These are phyloP conservation scores for Stegostoma tigrinum DNA, from an alignment of 2,113 vertebrate species.

Conservation along the genomic window DNA sequence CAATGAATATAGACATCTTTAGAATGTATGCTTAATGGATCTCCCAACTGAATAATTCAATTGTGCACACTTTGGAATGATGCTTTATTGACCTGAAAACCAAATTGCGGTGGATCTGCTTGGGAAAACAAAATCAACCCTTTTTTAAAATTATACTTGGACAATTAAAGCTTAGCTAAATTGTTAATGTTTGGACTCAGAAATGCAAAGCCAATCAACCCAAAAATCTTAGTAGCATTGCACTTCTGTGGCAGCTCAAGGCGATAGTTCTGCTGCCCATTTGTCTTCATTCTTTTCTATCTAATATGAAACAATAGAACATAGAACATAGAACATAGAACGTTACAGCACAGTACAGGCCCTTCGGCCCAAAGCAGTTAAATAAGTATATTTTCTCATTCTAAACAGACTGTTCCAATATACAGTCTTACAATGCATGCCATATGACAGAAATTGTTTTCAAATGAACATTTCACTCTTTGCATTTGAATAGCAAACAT, in stretches of 20 bases:
- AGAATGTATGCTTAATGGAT: conserved; percentile 59
- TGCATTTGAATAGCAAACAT: neutral
- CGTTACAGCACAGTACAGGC: too few relatives aligned
- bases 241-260: conserved; percentile 68
- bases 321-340: too few relatives aligned
- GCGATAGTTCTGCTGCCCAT: conserved; percentile 66
- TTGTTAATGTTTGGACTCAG: conserved; percentile 73
- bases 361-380: too few relatives aligned
- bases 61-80: conserved; percentile 69
- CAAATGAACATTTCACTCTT: neutral
- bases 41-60: conserved; percentile 68
- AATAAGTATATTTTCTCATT: neutral
- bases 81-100: conserved; percentile 57
- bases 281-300: conserved; percentile 46
- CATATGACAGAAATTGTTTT: neutral
- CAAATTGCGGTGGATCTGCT: conserved; percentile 51
- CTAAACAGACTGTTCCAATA: neutral
- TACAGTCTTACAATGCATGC: neutral
- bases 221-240: conserved; percentile 73
- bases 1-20: conserved; percentile 64
- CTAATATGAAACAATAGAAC: neutral
- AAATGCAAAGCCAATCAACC: conserved; percentile 82
- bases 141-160: conserved; percentile 44
- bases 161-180: conserved; percentile 51
- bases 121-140: conserved; percentile 55